Conservation (phyloP, 2,113 vertebrate genomes). For the Aix galericulata region DNA sequence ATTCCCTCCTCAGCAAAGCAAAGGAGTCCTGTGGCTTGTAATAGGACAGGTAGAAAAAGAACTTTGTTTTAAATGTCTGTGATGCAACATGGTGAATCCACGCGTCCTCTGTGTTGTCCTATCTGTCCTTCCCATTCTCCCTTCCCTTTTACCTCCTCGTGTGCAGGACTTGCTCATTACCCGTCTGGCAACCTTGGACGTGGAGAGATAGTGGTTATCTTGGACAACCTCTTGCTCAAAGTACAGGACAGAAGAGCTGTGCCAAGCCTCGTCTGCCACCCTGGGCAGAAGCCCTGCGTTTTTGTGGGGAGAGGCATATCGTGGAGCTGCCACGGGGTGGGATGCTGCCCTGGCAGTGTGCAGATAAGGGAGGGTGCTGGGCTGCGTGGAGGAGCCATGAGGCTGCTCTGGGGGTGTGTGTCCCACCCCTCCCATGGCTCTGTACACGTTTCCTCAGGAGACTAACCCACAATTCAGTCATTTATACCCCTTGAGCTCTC, state of each 20-base stretch:
- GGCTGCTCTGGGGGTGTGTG: not conserved
- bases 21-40: not conserved
- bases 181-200: not conserved
- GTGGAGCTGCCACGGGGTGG: fast-evolving
- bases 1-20: slow-evolving; percentile 16
- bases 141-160: not conserved
- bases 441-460: not conserved
- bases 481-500: not conserved
- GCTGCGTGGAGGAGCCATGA: not conserved
- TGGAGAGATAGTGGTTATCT: slow-evolving; percentile 2
- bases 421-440: not conserved
- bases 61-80: not conserved
- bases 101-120: not conserved
- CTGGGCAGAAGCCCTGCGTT: not conserved
- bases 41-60: not conserved
- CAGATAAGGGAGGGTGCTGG: not conserved
- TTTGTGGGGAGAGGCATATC: not conserved
- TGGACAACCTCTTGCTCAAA: not conserved
- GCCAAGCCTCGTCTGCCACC: not conserved
- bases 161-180: not conserved
- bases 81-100: not conserved
- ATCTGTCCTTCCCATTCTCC: not conserved
- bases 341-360: not conserved
- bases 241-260: not conserved
- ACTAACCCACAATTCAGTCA: not conserved